Evolutionary conservation across 2,797 vertebrate species (phyloP).

Genomic region (Triplophysa bombifrons): DNA sequence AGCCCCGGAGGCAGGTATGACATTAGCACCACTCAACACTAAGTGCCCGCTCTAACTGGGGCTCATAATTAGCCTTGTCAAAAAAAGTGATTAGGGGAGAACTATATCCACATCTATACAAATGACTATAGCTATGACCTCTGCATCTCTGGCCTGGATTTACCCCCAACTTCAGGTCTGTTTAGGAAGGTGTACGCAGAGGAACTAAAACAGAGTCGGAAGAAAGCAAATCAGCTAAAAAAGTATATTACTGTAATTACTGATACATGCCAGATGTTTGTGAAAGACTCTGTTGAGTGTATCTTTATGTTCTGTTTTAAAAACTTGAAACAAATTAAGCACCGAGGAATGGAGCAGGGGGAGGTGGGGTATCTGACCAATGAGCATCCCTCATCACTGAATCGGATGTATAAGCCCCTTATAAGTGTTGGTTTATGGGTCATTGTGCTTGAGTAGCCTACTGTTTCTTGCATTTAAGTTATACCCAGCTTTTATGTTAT

Average conservation of each 20-base stretch:
- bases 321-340: neutral
- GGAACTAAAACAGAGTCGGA: neutral
- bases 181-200: conserved; percentile 25
- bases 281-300: neutral
- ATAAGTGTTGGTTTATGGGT: neutral
- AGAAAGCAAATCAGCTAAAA: conserved; percentile 7
- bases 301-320: neutral
- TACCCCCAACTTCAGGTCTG: conserved; percentile 21
- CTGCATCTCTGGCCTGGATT: conserved; percentile 26
- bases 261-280: conserved; percentile 36
- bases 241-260: neutral
- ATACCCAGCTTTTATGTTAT: too few relatives aligned
- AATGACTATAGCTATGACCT: conserved; percentile 27
- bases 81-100: conserved; percentile 46
- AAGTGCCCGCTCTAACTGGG: conserved; percentile 43
- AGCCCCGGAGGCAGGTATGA: conserved; percentile 29
- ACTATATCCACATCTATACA: conserved; percentile 36
- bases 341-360: neutral
- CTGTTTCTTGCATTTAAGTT: neutral
- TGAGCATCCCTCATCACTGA: conserved; percentile 21
- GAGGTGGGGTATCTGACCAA: neutral
- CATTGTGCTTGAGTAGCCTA: neutral
- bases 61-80: conserved; percentile 39
- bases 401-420: neutral
- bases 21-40: conserved; percentile 28